These are phyloP conservation scores for Neelides sp. DNA, from an alignment of 1,140 invertebrate genomes.

Conservation along the genomic window DNA sequence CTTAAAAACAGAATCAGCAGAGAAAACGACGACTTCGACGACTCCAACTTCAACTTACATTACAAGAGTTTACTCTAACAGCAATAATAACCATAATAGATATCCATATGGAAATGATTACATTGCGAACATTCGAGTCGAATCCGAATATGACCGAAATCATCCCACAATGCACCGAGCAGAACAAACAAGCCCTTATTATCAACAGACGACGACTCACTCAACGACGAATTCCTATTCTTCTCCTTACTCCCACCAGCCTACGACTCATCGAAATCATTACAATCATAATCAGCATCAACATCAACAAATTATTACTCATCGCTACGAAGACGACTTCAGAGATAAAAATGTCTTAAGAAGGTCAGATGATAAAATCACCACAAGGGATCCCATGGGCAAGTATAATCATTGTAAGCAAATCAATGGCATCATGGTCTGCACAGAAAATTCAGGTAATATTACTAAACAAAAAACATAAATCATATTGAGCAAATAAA, in stretches of 20 bases:
- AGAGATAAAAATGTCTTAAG: not conserved
- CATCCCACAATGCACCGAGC: not conserved
- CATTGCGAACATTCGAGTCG: not conserved
- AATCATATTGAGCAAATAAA: not conserved
- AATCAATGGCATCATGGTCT: conserved; percentile 21
- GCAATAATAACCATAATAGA: not conserved
- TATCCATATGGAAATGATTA: not conserved
- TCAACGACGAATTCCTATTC: not conserved
- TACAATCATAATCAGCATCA: conserved; percentile 4
- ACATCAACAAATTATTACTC: not conserved
- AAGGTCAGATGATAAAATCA: not conserved
- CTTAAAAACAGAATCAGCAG: not conserved
- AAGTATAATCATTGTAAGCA: conserved; percentile 16
- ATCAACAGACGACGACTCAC: no score
- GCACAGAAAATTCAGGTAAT: conserved; percentile 22
- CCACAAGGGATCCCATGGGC: conserved; percentile 17
- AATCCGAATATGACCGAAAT: not conserved
- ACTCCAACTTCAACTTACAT: not conserved
- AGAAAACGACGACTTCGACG: not conserved
- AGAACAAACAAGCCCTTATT: not conserved
- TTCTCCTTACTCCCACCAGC: not conserved
- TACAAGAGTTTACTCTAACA: not conserved
- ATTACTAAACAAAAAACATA: not conserved
- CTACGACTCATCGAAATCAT: not conserved
- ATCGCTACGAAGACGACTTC: not conserved